These are phyloP conservation scores for Anseranas semipalmata DNA, from an alignment of 2,113 vertebrate genomes.

Conservation along the genomic window DNA sequence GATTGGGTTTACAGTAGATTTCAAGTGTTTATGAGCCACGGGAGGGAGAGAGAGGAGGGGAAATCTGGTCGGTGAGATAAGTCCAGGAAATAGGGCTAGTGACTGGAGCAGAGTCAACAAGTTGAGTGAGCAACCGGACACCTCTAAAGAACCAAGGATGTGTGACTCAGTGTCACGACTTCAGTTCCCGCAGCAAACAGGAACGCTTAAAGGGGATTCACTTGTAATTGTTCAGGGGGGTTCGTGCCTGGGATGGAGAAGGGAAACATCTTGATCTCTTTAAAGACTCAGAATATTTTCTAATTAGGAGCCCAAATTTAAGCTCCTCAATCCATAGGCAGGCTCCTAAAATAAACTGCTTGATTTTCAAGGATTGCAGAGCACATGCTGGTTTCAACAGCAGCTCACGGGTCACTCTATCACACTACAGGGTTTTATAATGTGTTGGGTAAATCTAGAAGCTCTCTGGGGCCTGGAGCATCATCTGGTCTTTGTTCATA, in stretches of 20 bases:
- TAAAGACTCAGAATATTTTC: background rate
- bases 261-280: background rate
- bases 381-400: background rate
- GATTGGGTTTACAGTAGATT: slow-evolving; percentile 36
- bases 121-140: slow-evolving; percentile 10
- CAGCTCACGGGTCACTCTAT: background rate
- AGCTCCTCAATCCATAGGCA: background rate
- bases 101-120: slow-evolving; percentile 55
- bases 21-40: slow-evolving; percentile 48
- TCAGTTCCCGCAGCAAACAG: background rate
- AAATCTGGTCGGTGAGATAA: slow-evolving; percentile 71
- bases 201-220: background rate
- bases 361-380: background rate
- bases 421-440: background rate
- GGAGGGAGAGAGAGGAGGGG: slow-evolving; percentile 48
- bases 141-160: background rate
- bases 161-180: slow-evolving; percentile 50
- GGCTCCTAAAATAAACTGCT: background rate
- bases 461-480: background rate
- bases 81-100: slow-evolving; percentile 58
- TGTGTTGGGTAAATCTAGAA: background rate
- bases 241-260: background rate
- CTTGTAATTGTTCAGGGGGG: background rate
- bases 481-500: slow-evolving; percentile 16
- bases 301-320: background rate